These are phyloP conservation scores for Aphaenogaster rudis DNA, from an alignment of 1,140 invertebrate genomes.

Conservation along the genomic window DNA sequence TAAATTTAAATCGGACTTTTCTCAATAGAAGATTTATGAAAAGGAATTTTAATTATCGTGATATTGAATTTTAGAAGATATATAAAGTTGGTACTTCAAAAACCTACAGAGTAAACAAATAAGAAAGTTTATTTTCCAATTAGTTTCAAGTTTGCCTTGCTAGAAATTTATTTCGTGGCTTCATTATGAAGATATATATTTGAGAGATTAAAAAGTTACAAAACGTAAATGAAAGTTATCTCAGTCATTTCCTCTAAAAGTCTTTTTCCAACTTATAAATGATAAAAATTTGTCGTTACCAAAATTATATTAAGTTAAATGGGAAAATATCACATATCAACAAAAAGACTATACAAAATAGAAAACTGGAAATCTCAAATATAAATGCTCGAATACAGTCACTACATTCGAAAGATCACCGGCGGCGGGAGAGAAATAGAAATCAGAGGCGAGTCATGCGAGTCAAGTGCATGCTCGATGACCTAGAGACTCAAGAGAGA, in stretches of 20 bases:
- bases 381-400: neutral
- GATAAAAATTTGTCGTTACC: neutral
- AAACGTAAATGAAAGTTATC: neutral
- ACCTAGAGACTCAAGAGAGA: conserved; percentile 29
- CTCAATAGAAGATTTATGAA: neutral
- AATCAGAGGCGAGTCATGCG: conserved; percentile 4
- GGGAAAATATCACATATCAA: neutral
- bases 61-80: neutral
- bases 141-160: conserved; percentile 7
- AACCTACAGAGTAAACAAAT: neutral
- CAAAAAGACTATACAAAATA: neutral
- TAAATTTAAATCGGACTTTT: conserved; percentile 10
- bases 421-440: neutral
- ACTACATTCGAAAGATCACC: conserved; percentile 1
- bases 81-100: neutral
- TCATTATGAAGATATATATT: neutral
- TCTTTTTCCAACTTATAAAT: neutral
- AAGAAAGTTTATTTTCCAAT: conserved; percentile 23
- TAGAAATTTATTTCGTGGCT: neutral
- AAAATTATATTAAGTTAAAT: neutral
- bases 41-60: neutral
- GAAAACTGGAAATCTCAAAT: neutral
- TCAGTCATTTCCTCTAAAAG: neutral
- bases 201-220: neutral
- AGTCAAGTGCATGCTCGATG: conserved; percentile 49